A percentile compares a stretch with the other conserved stretches of the same genome.
Evolutionary conservation across 2,797 vertebrate species (phyloP).

Genomic region (Neoniphon sammara): DNA sequence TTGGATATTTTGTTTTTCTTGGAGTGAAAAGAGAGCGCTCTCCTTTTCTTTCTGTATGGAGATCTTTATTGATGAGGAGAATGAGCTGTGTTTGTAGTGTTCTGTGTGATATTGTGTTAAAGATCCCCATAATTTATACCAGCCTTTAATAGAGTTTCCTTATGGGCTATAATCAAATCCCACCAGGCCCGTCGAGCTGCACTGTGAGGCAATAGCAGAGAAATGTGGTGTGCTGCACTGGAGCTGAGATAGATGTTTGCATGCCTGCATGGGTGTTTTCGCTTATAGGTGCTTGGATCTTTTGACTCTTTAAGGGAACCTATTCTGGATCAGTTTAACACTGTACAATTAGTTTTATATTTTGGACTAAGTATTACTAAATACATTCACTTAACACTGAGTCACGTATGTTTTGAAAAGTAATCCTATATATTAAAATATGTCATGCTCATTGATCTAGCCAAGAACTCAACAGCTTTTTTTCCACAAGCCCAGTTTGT

Average conservation of each 20-base stretch:
- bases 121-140: slow-evolving; percentile 59
- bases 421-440: slow-evolving; percentile 68
- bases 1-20: slow-evolving; percentile 50
- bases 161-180: slow-evolving; percentile 68
- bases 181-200: slow-evolving; percentile 56
- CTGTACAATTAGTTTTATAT: slow-evolving; percentile 40
- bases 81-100: slow-evolving; percentile 30
- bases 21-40: slow-evolving; percentile 26
- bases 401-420: slow-evolving; percentile 60
- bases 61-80: slow-evolving; percentile 52
- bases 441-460: slow-evolving; percentile 68
- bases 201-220: slow-evolving; percentile 63
- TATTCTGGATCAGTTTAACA: slow-evolving; percentile 11
- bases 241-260: slow-evolving; percentile 57
- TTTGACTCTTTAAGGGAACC: slow-evolving; percentile 43
- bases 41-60: slow-evolving; percentile 7
- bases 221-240: slow-evolving; percentile 41
- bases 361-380: slow-evolving; percentile 57
- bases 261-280: slow-evolving; percentile 55
- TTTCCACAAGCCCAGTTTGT: slow-evolving; percentile 73
- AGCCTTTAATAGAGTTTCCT: slow-evolving; percentile 64
- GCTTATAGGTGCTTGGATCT: slow-evolving; percentile 45
- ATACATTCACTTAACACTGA: slow-evolving; percentile 51
- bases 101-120: slow-evolving; percentile 52
- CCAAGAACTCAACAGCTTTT: slow-evolving; percentile 60